These are phyloP conservation scores for Acipenser oxyrinchus DNA, from an alignment of 2,797 vertebrate species.

Conservation along the genomic window DNA sequence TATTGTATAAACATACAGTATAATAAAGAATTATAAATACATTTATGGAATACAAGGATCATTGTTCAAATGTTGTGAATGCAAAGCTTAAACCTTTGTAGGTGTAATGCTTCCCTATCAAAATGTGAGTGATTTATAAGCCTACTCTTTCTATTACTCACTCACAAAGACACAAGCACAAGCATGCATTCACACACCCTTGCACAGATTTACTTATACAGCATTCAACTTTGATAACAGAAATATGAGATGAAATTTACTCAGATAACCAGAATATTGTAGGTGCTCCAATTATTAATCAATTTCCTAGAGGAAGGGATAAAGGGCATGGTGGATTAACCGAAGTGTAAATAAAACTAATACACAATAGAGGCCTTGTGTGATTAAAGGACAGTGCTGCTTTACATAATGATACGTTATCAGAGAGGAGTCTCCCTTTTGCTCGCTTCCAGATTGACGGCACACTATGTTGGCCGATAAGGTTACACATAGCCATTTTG, in stretches of 20 bases:
- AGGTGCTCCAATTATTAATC: slow-evolving; percentile 1
- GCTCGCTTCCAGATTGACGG: background rate
- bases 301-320: background rate
- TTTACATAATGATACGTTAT: background rate
- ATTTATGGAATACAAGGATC: slow-evolving; percentile 1
- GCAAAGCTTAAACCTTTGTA: slow-evolving; percentile 2
- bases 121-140: no score
- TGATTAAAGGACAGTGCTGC: background rate
- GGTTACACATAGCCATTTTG: background rate
- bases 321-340: no score
- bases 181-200: slow-evolving; percentile 3
- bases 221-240: slow-evolving; percentile 8
- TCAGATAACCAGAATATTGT: slow-evolving; percentile 14
- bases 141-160: no score
- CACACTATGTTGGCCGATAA: background rate
- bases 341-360: background rate
- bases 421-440: background rate
- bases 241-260: slow-evolving; percentile 20
- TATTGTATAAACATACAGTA: no score
- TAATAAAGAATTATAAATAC: slow-evolving; percentile 1
- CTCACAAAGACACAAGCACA: slow-evolving; percentile 22
- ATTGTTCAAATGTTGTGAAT: background rate
- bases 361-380: background rate
- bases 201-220: background rate
- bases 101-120: background rate